These are phyloP conservation scores for Penaeus indicus DNA, from an alignment of 1,140 invertebrate genomes.

Conservation along the genomic window DNA sequence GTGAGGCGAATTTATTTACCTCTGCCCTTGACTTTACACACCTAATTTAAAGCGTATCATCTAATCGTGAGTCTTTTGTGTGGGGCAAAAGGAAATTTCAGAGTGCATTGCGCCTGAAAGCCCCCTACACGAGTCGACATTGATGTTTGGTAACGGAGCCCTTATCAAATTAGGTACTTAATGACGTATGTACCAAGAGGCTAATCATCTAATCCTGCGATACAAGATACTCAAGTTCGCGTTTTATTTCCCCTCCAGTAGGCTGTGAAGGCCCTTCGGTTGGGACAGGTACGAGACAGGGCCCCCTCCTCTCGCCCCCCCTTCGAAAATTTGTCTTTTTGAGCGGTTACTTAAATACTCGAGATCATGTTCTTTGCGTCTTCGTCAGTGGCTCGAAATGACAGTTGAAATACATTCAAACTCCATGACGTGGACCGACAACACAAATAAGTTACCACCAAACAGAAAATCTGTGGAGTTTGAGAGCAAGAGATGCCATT, in stretches of 20 bases:
- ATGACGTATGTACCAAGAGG: slow-evolving; percentile 40
- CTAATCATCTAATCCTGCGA: slow-evolving; percentile 8
- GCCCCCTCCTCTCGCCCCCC: background rate
- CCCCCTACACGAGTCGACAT: background rate
- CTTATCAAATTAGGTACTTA: slow-evolving; percentile 50
- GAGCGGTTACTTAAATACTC: background rate
- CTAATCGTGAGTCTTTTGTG: background rate
- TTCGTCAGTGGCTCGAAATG: slow-evolving; percentile 23
- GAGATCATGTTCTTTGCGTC: background rate
- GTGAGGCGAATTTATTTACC: slow-evolving; percentile 36
- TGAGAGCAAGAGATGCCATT: slow-evolving; percentile 27
- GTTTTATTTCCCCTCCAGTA: too few relatives aligned
- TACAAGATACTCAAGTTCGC: too few relatives aligned
- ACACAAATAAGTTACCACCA: slow-evolving; percentile 61
- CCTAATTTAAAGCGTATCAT: slow-evolving; percentile 46
- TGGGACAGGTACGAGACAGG: background rate
- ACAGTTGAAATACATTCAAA: slow-evolving; percentile 60
- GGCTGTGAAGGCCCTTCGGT: too few relatives aligned
- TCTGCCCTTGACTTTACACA: slow-evolving; percentile 39
- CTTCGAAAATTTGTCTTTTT: background rate
- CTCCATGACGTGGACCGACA: slow-evolving; percentile 46
- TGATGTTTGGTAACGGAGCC: background rate
- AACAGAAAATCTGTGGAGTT: slow-evolving; percentile 36
- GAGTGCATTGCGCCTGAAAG: slow-evolving; percentile 33
- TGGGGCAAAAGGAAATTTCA: slow-evolving; percentile 34